phyloP scores from a whole-genome alignment of 23 tunicate species.

The Ciona savignyi region DNA sequence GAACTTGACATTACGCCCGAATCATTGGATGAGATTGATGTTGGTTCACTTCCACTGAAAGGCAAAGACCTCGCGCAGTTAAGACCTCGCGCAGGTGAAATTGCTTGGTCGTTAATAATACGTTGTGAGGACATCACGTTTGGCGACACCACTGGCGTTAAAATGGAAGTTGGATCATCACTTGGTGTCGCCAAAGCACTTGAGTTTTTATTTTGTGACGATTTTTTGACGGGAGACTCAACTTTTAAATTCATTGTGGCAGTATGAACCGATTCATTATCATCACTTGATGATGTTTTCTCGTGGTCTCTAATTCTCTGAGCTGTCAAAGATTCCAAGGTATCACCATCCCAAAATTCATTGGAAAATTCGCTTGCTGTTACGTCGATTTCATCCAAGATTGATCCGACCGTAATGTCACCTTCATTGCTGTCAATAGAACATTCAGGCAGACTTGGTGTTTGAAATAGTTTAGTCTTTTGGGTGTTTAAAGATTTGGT shows the following conservation, averaged over 20 bases:
- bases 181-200: no score
- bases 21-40: conserved; percentile 12
- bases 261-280: neutral
- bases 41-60: conserved; percentile 10
- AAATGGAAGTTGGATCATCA: neutral
- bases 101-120: neutral
- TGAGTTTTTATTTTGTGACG: neutral
- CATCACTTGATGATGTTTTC: conserved; percentile 2
- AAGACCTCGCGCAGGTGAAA: neutral
- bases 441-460: neutral
- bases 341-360: conserved; percentile 25
- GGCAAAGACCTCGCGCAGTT: neutral
- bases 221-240: neutral
- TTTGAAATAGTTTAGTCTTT: neutral
- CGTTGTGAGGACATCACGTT: neutral
- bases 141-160: neutral
- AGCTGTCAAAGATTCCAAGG: neutral
- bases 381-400: conserved; percentile 11
- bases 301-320: neutral
- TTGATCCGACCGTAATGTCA: conserved; percentile 19
- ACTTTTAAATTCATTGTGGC: no score
- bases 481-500: neutral
- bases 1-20: conserved; percentile 10
- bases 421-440: neutral
- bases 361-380: conserved; percentile 1